These are phyloP conservation scores for Sphaerodactylus townsendi DNA, from an alignment of 2,113 vertebrate genomes.

Conservation along the genomic window DNA sequence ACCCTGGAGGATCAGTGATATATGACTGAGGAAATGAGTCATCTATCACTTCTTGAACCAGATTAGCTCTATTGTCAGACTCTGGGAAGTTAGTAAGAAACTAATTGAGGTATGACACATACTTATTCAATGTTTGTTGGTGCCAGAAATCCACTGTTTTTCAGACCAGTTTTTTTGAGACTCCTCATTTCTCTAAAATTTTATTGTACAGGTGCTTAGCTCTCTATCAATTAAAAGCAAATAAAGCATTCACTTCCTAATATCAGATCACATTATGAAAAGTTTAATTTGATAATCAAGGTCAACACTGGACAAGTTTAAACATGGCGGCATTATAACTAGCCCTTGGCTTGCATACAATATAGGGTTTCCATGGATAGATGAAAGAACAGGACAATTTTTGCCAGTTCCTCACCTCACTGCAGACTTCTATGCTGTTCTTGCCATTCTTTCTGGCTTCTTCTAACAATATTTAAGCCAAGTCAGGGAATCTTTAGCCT, in stretches of 20 bases:
- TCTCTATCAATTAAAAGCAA: background rate
- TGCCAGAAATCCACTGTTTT: background rate
- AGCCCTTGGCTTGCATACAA: too few species aligned
- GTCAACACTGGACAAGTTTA: background rate
- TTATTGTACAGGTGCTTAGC: background rate
- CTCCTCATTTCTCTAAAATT: background rate
- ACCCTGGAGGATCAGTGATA: constrained; percentile 14
- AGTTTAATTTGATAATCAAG: background rate
- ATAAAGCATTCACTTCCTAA: background rate
- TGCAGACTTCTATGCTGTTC: background rate
- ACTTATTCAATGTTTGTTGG: constrained; percentile 18
- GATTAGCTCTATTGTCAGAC: constrained; percentile 23
- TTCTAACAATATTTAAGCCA: background rate
- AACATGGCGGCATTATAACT: background rate
- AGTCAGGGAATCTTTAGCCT: background rate
- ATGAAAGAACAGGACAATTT: too few species aligned
- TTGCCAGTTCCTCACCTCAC: too few species aligned
- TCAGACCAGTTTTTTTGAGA: background rate
- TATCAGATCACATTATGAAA: background rate
- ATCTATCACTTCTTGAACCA: constrained; percentile 17
- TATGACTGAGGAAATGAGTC: constrained; percentile 10
- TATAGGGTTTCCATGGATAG: too few species aligned
- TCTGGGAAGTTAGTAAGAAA: constrained; percentile 15
- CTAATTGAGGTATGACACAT: constrained; percentile 23
- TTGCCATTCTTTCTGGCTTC: background rate